Evolutionary conservation across 2,113 vertebrate genomes (phyloP), one percentile per base, ranked within the genome.

Genomic region (Himantopus leucocephalus): DNA sequence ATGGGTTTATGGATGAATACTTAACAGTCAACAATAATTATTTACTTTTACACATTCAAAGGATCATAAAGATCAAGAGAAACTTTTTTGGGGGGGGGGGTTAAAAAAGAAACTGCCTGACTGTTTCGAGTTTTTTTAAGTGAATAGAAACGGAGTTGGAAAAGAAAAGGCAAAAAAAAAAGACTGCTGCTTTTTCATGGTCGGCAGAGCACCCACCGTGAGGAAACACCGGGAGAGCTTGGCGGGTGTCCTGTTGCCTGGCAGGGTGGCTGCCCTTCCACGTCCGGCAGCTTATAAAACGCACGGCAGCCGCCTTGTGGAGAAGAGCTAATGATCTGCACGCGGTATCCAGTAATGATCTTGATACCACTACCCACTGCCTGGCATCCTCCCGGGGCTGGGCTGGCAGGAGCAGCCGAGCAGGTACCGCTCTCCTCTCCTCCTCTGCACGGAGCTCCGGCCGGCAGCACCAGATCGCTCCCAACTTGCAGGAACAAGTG

Each of bases 391-490:
- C 50, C 62, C 0, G 2, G 22, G 9, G n/a, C 12, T 7, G 47
- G 21, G 47, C 47, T 48, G 47, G 47, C 47, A 48, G 47, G 21
- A 48, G 47, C 47, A 21, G 21, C 47, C 5, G 23, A 43, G 41
- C n/a, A 50, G 41, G 35, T 63, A 23, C 23, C 0, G 3, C 58
- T 41, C 64, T 23, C 45, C 26, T 21, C 58, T 60, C 39, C 60
- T 26, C 22, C 20, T 68, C 35, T 19, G 41, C 18, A 32, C 58
- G 62, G 34, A 75, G 24, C 41, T 24, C 14, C 2, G 35, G 45
- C 24, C 50, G 39, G 58, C 37, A 43, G 39, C 39, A 26, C 19
- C 1, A 0, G 12, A 6, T 27, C 0, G 1, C 45, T 55, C 82
- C 39, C n/a, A 15, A 23, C 11, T 17, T 45, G 12, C 20, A 20